Evolutionary conservation across 1,140 invertebrate genomes (phyloP).

Genomic region (Drosophila grimshawi): DNA sequence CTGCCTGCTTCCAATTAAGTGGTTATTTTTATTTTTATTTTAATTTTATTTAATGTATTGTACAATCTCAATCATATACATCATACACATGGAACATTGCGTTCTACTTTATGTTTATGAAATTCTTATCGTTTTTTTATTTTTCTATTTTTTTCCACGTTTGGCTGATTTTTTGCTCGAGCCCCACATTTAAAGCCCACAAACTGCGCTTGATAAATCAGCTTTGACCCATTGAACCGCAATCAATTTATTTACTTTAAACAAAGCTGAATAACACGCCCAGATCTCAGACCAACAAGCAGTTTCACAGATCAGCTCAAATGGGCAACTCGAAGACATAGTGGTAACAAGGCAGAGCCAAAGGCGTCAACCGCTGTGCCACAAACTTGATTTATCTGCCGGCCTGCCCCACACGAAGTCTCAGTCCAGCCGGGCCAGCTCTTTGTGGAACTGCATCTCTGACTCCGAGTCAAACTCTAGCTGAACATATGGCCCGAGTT

Average conservation of each 20-base stretch:
- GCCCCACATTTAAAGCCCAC: background rate
- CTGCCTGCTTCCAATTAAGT: slow-evolving; percentile 25
- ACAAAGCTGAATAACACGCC: slow-evolving; percentile 22
- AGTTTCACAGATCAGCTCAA: slow-evolving; percentile 20
- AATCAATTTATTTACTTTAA: slow-evolving; percentile 46
- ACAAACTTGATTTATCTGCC: slow-evolving; percentile 47
- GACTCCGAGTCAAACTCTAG: background rate
- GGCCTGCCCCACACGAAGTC: slow-evolving; percentile 40
- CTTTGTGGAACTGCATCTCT: slow-evolving; percentile 11
- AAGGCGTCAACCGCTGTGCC: slow-evolving; percentile 35
- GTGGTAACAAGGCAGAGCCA: slow-evolving; percentile 24
- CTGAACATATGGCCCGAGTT: slow-evolving; percentile 3
- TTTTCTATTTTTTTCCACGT: too few relatives aligned
- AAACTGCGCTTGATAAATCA: slow-evolving; percentile 23
- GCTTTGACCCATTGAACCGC: slow-evolving; percentile 26
- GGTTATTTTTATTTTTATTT: slow-evolving; percentile 21
- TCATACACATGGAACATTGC: too few relatives aligned
- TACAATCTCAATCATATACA: background rate
- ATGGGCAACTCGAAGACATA: slow-evolving; percentile 3
- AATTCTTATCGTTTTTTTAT: background rate
- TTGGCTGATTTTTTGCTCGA: background rate
- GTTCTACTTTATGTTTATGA: background rate
- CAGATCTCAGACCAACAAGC: slow-evolving; percentile 2
- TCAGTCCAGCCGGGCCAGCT: background rate
- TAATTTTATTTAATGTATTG: slow-evolving; percentile 17